Base-by-base conservation (phyloP, 2,113 vertebrate genomes). In the Dipodomys stephensi region DNA sequence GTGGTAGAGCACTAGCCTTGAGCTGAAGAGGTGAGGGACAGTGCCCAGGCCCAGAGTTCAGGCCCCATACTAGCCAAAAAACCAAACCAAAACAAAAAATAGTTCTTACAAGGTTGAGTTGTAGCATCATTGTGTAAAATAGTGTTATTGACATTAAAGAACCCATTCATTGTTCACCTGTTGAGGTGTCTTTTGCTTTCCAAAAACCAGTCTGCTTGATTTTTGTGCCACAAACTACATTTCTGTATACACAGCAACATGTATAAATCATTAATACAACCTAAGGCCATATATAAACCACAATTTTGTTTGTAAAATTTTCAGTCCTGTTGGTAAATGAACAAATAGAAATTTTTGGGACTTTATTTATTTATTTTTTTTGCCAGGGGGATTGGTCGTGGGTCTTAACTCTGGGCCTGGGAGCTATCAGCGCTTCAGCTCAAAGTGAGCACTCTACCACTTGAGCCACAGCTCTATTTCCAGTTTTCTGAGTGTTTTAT, bases 51-150 rank as follows among this genome's bases (percentile, higher is more conserved):
- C 39, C 4, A 39, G 39, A 39, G 39, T 39, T 39, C 39, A 39
- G 39, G 39, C 39, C 39, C 39, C 39, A 39, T 39, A 39, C 39
- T 39, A 39, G 39, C 39, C 39, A 39, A 39, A 39, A 39, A 39
- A 39, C 4, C 35, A 39, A 39, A 39, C 3, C 39, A 39, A 39
- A 39, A 39, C 39, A 39, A 39, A 39, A 39, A 4, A 39, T 73
- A 94, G 69, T 92, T 95, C 74, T 90, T 87, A 64, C 32, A 76
- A 92, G 25, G 9, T 87, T 95, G 18, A 19, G 89, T 95, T 90
- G 27, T 94, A 79, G 64, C 35, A 53, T 86, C 25, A 39, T 39
- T 84, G 28, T 90, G 72, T 84, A 39, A 60, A 80, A 19, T 85
- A 74, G 18, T 85, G 57, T 87, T 82, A 64, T 60, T 35, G 22